Percentiles rank a stretch among this genome's conserved stretches.
phyloP scores from a whole-genome alignment of 2,888 invertebrate genomes.

The Agonum fuliginosum region DNA sequence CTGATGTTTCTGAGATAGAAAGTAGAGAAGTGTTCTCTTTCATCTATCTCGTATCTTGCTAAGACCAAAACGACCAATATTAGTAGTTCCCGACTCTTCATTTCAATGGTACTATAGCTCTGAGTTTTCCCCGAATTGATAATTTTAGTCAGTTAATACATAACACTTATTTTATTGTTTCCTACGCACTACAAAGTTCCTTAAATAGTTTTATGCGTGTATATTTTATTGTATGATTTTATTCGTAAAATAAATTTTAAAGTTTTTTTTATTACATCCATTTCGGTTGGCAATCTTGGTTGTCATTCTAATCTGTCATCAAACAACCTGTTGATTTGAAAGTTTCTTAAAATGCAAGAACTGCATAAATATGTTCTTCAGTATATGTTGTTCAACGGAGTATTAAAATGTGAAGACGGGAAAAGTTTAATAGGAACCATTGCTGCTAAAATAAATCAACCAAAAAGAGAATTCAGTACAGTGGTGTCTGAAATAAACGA shows the following conservation, averaged over 20 bases:
- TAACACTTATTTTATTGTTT: slow-evolving; percentile 26
- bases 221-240: slow-evolving; percentile 55
- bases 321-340: neutral
- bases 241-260: slow-evolving; percentile 51
- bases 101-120: too few relatives aligned
- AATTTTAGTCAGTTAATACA: too few relatives aligned
- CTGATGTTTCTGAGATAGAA: too few relatives aligned
- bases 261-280: slow-evolving; percentile 47
- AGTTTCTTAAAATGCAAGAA: neutral
- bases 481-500: slow-evolving; percentile 34
- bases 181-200: slow-evolving; percentile 52
- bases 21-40: too few relatives aligned
- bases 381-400: slow-evolving; percentile 33
- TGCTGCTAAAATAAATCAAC: slow-evolving; percentile 24
- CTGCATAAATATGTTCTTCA: slow-evolving; percentile 43
- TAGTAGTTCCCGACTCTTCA: too few relatives aligned
- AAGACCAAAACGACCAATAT: too few relatives aligned
- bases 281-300: too few relatives aligned
- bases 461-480: neutral
- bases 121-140: neutral
- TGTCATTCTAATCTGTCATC: too few relatives aligned
- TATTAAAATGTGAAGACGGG: slow-evolving; percentile 32
- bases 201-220: slow-evolving; percentile 51
- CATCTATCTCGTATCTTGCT: too few relatives aligned
- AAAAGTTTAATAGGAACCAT: slow-evolving; percentile 21